These are phyloP conservation scores for Noctilio leporinus DNA, from an alignment of 2,113 vertebrate genomes.

Conservation along the genomic window DNA sequence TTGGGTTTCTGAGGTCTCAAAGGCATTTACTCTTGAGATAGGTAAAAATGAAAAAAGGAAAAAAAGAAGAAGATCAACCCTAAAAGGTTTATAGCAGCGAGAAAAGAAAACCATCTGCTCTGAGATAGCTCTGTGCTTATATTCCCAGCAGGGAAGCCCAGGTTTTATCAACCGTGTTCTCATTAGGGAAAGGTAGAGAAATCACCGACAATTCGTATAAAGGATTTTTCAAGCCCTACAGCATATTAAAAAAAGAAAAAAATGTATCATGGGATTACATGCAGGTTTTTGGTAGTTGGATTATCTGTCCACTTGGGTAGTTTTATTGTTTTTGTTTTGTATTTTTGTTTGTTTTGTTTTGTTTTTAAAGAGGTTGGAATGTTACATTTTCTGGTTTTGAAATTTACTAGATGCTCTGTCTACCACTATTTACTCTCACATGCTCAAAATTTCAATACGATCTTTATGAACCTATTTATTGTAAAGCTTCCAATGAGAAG, in stretches of 20 bases:
- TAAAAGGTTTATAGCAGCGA: constrained; percentile 44
- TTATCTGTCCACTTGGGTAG: background rate
- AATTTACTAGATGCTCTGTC: constrained; percentile 32
- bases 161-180: constrained; percentile 53
- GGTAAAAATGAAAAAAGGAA: constrained; percentile 54
- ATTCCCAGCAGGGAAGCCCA: constrained; percentile 29
- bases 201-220: constrained; percentile 31
- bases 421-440: background rate
- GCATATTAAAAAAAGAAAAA: background rate
- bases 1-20: constrained; percentile 32
- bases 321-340: background rate
- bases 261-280: background rate
- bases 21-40: constrained; percentile 50
- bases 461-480: constrained; percentile 54
- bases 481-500: constrained; percentile 34
- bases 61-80: constrained; percentile 56
- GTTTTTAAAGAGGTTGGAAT: background rate
- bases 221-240: constrained; percentile 14
- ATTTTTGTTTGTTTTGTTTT: background rate
- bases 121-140: constrained; percentile 41
- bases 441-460: constrained; percentile 32
- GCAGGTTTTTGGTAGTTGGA: background rate
- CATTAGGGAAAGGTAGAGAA: constrained; percentile 53
- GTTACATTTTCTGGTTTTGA: background rate
- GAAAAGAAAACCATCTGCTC: constrained; percentile 46